Conservation (phyloP, 2,797 vertebrate genomes). For the Pseudochirops cupreus region DNA sequence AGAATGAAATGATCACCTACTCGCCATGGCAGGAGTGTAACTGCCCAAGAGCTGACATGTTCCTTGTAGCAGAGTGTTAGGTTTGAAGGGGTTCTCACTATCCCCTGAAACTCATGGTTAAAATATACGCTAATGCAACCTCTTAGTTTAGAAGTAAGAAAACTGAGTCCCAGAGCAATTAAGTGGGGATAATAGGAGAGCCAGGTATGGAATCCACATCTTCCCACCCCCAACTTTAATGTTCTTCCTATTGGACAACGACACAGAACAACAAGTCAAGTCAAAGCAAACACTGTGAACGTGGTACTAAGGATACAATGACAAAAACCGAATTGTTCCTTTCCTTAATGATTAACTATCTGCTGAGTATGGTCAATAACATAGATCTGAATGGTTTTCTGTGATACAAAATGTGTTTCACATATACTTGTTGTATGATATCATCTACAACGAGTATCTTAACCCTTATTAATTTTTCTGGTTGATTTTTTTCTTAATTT, state of each 20-base stretch:
- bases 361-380: neutral
- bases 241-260: neutral
- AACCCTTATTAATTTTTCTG: neutral
- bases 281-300: neutral
- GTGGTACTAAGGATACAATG: neutral
- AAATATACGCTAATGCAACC: neutral
- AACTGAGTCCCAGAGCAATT: neutral
- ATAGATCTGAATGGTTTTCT: neutral
- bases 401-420: neutral
- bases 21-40: neutral
- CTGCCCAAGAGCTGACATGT: neutral
- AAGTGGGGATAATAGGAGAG: neutral
- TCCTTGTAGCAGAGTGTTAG: neutral
- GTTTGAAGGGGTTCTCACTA: neutral
- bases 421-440: neutral
- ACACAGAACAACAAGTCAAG: neutral
- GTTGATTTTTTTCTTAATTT: neutral
- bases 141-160: neutral
- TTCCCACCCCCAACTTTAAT: neutral
- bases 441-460: neutral
- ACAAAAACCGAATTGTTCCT: neutral
- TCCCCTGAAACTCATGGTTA: neutral
- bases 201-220: neutral
- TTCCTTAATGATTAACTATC: neutral
- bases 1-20: neutral